Conservation (phyloP, 2,113 vertebrate species). For the Nyctibius bracteatus region DNA sequence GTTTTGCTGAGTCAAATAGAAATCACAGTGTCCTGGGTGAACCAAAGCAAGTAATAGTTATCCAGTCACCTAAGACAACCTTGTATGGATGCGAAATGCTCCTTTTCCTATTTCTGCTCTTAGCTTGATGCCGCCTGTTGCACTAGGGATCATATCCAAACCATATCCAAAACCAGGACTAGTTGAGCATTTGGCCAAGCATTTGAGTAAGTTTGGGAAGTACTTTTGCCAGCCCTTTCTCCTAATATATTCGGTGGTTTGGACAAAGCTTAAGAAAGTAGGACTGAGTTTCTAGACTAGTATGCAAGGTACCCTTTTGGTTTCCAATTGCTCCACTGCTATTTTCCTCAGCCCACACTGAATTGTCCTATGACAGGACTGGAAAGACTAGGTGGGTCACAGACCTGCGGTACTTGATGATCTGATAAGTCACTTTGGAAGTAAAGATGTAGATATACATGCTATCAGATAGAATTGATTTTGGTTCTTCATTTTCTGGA, state of each 20-base stretch:
- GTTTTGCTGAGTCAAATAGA: neutral
- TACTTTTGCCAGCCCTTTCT: neutral
- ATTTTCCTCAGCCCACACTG: neutral
- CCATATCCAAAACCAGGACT: neutral
- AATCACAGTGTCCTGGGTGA: neutral
- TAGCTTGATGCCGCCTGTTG: neutral
- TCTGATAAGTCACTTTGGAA: neutral
- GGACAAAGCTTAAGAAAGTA: neutral
- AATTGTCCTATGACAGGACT: neutral
- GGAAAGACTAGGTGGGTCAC: neutral
- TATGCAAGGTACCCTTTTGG: neutral
- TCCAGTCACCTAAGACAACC: neutral
- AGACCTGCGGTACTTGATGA: rapidly evolving
- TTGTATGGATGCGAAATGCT: neutral
- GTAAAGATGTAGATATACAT: neutral
- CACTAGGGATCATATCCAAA: neutral
- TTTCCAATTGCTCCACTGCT: neutral
- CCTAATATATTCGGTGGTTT: neutral
- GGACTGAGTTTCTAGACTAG: neutral
- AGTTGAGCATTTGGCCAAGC: rapidly evolving
- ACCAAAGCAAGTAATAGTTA: neutral
- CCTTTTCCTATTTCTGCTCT: neutral
- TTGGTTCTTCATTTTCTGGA: neutral
- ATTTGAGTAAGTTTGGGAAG: neutral
- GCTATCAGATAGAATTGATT: neutral